Evolutionary conservation across 2,888 invertebrate species (phyloP).

Genomic region (Agelastica alni): DNA sequence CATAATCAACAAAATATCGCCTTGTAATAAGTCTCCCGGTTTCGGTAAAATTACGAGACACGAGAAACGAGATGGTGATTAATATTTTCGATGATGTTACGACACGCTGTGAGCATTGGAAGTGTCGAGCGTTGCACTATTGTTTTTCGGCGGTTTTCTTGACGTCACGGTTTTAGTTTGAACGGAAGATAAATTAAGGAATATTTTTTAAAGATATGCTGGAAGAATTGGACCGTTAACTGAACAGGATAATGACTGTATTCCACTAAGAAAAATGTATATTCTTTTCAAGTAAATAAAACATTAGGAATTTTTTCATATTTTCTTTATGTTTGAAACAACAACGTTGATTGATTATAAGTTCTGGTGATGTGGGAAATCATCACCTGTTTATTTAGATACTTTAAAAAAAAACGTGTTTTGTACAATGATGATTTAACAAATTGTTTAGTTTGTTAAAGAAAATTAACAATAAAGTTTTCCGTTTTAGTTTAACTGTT

Average conservation of each 20-base stretch:
- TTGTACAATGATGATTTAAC: too few species aligned
- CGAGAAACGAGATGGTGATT: background rate
- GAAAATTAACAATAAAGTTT: too few species aligned
- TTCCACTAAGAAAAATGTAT: background rate
- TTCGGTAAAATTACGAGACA: background rate
- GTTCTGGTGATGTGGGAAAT: too few species aligned
- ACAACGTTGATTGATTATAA: too few species aligned
- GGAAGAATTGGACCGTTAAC: background rate
- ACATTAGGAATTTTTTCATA: too few species aligned
- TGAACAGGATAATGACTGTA: background rate
- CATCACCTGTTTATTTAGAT: too few species aligned
- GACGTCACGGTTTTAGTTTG: too few species aligned
- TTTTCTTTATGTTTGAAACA: too few species aligned
- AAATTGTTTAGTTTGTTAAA: too few species aligned
- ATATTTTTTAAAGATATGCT: background rate
- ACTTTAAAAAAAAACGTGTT: too few species aligned
- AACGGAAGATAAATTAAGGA: slow-evolving; percentile 3
- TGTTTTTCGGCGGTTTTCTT: slow-evolving; percentile 4
- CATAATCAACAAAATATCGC: slow-evolving; percentile 4
- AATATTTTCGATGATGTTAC: background rate
- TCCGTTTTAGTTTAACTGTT: too few species aligned
- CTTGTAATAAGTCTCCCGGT: background rate
- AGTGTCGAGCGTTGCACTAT: background rate
- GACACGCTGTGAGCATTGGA: background rate
- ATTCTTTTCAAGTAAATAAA: too few species aligned